Evolutionary conservation across 2,113 vertebrate genomes (phyloP).

Genomic region (Nanorana parkeri): DNA sequence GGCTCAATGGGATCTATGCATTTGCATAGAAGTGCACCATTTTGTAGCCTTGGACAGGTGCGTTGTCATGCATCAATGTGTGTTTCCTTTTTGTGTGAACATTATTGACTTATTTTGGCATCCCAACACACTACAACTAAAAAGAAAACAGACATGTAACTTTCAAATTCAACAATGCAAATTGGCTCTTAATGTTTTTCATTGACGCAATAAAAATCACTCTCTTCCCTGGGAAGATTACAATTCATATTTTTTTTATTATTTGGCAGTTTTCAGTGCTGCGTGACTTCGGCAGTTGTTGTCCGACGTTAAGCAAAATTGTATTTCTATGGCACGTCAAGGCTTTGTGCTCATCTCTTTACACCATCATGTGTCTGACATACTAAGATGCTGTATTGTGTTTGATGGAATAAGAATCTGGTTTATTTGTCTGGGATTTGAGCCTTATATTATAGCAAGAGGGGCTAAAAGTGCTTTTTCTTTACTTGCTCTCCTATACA

Average conservation of each 20-base stretch:
- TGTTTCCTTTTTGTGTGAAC: too few relatives aligned
- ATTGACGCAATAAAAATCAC: neutral
- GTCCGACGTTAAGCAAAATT: neutral
- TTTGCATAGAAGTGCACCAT: too few relatives aligned
- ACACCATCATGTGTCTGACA: slow-evolving; percentile 42
- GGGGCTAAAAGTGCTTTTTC: slow-evolving; percentile 39
- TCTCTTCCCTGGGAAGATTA: neutral
- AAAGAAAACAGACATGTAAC: too few relatives aligned
- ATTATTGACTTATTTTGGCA: too few relatives aligned
- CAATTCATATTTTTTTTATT: neutral
- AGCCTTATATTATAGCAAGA: slow-evolving; percentile 27
- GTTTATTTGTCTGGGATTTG: slow-evolving; percentile 26
- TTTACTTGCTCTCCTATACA: slow-evolving; percentile 26
- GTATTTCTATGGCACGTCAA: neutral
- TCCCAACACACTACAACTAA: too few relatives aligned
- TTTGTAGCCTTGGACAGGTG: too few relatives aligned
- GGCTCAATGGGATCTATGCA: too few relatives aligned
- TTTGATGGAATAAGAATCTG: slow-evolving; percentile 17
- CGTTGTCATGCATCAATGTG: too few relatives aligned
- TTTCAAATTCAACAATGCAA: too few relatives aligned
- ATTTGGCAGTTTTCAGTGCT: too few relatives aligned
- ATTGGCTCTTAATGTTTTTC: too few relatives aligned
- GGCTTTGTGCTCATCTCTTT: neutral
- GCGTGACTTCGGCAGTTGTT: too few relatives aligned
- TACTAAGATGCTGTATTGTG: slow-evolving; percentile 21